Percentiles rank a stretch among this genome's conserved stretches.
Evolutionary conservation across 1,140 invertebrate genomes (phyloP).

Genomic region (Drosophila teissieri): DNA sequence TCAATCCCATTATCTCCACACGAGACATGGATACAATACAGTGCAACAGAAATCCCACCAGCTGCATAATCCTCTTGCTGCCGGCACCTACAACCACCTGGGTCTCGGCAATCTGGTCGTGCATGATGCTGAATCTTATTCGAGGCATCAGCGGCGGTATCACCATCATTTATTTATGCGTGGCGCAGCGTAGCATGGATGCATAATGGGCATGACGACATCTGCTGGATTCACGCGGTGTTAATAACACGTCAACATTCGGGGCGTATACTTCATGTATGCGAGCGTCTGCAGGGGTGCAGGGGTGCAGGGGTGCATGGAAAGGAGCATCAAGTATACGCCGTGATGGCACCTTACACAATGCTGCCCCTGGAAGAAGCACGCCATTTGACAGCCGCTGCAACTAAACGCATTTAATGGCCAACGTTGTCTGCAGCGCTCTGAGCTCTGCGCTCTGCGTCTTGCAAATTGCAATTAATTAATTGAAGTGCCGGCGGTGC

Average conservation of each 20-base stretch:
- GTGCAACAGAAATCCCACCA: slow-evolving; percentile 1
- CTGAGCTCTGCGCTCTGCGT: slow-evolving; percentile 31
- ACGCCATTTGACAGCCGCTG: slow-evolving; percentile 30
- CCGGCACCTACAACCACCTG: slow-evolving; percentile 12
- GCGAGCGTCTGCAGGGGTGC: slow-evolving; percentile 1
- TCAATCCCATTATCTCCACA: not conserved
- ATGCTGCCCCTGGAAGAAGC: slow-evolving; percentile 26
- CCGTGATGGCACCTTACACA: slow-evolving; percentile 55
- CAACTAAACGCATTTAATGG: slow-evolving; percentile 57
- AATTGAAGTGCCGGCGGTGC: slow-evolving; percentile 74
- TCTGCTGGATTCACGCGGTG: slow-evolving; percentile 63
- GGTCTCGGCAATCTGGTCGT: slow-evolving; percentile 35
- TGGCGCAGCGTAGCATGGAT: slow-evolving; percentile 46
- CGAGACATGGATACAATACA: slow-evolving; percentile 1
- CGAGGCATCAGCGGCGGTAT: slow-evolving; percentile 47
- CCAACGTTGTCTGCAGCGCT: slow-evolving; percentile 42
- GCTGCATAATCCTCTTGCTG: slow-evolving; percentile 28
- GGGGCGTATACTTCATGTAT: slow-evolving; percentile 29
- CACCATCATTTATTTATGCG: slow-evolving; percentile 78
- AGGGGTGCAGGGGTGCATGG: not conserved
- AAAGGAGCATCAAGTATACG: slow-evolving; percentile 65
- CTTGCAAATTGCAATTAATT: slow-evolving; percentile 82
- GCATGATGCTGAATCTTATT: slow-evolving; percentile 69
- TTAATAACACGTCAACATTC: slow-evolving; percentile 70
- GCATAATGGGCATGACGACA: slow-evolving; percentile 58